A percentile compares a stretch with the other conserved stretches of the same genome.
phyloP scores from a whole-genome alignment of 2,797 vertebrate species.

The Percopsis omiscomaycus region DNA sequence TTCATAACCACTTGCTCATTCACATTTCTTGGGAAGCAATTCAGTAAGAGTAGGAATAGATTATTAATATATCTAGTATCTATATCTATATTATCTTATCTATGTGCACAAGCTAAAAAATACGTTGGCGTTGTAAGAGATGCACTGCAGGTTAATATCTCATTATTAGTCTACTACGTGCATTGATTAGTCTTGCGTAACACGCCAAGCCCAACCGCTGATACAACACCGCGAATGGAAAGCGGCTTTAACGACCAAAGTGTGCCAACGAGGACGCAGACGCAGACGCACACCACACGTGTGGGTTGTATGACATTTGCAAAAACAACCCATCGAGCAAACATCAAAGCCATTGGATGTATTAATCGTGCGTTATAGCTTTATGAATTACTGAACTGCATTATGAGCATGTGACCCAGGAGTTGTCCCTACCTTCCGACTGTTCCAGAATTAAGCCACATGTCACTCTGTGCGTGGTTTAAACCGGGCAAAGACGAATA shows the following conservation, averaged over 20 bases:
- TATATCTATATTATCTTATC: too few species aligned
- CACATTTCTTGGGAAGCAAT: constrained; percentile 44
- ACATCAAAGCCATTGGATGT: neutral
- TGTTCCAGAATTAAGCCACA: constrained; percentile 83
- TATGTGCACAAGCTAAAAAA: neutral
- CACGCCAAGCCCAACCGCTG: constrained; percentile 66
- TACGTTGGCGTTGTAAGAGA: neutral
- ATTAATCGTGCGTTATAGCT: constrained; percentile 21
- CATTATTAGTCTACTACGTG: constrained; percentile 42
- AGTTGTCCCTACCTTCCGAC: constrained; percentile 81
- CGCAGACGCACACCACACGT: neutral
- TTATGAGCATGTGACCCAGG: constrained; percentile 65
- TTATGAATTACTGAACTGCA: constrained; percentile 36
- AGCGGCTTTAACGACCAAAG: constrained; percentile 1
- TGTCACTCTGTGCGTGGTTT: constrained; percentile 73
- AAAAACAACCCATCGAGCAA: too few species aligned
- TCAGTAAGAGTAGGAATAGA: constrained; percentile 23
- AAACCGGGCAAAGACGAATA: constrained; percentile 55
- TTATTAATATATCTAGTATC: neutral
- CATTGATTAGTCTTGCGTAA: constrained; percentile 67
- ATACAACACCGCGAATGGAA: constrained; percentile 24
- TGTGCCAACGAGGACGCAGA: neutral
- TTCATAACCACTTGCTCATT: constrained; percentile 77
- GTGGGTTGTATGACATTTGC: neutral
- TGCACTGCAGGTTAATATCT: constrained; percentile 34